These are phyloP conservation scores for Colaptes auratus DNA, from an alignment of 2,113 vertebrate species.

Conservation along the genomic window DNA sequence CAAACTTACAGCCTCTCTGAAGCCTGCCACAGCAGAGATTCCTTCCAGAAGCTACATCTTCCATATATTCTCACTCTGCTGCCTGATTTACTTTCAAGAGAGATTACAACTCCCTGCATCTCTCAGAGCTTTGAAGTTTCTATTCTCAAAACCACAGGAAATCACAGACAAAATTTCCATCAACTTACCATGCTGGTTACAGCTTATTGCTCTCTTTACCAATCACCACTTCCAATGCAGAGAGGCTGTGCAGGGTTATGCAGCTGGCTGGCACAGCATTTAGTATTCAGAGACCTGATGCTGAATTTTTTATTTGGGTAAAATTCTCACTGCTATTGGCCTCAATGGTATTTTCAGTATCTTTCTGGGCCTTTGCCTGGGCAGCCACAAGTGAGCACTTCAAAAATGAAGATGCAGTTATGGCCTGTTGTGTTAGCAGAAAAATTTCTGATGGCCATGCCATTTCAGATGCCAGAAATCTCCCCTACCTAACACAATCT, in stretches of 20 bases:
- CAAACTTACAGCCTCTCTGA: background rate
- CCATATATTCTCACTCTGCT: background rate
- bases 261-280: background rate
- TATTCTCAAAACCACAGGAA: constrained; percentile 28
- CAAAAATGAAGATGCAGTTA: background rate
- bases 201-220: background rate
- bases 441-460: background rate
- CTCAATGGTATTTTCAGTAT: background rate
- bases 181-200: background rate
- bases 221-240: accelerated
- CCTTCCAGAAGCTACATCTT: constrained; percentile 5
- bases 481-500: background rate
- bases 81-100: constrained; percentile 36
- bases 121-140: constrained; percentile 43
- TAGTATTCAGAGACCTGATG: background rate
- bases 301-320: background rate
- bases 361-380: constrained; percentile 6
- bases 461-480: background rate
- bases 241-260: accelerated
- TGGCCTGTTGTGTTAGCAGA: background rate
- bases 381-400: constrained; percentile 9
- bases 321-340: background rate
- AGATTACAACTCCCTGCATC: constrained; percentile 29
- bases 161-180: constrained; percentile 23
- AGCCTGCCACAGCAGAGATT: background rate